Evolutionary conservation across 2,888 invertebrate genomes (phyloP).

Genomic region (Cantharis nigra): DNA sequence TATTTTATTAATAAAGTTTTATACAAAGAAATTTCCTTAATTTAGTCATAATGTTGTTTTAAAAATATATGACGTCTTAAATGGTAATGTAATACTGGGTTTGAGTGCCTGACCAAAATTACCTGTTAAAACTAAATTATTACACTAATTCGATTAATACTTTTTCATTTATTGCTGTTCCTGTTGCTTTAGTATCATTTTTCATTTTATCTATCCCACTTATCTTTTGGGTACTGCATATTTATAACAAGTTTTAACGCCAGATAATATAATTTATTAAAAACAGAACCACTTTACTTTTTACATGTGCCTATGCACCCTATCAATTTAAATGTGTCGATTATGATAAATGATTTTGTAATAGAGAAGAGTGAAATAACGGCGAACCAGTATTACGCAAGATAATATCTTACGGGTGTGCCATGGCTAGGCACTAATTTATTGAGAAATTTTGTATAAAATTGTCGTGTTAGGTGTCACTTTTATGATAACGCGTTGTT

Average conservation of each 20-base stretch:
- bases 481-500: background rate
- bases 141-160: background rate
- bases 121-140: background rate
- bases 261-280: background rate
- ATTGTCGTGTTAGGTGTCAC: conserved; percentile 16
- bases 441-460: conserved; percentile 12
- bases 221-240: background rate
- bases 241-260: background rate
- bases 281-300: background rate
- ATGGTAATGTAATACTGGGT: background rate
- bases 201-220: background rate
- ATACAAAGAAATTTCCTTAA: background rate
- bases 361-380: conserved; percentile 11
- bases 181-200: background rate
- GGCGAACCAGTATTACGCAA: conserved; percentile 15
- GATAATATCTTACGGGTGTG: conserved; percentile 20
- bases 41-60: background rate
- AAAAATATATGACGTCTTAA: background rate
- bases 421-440: conserved; percentile 16
- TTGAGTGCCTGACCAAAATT: background rate
- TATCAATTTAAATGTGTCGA: conserved; percentile 4
- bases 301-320: background rate
- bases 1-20: background rate
- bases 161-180: background rate
- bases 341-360: conserved; percentile 4